These are phyloP conservation scores for Delichon dasypus DNA, from an alignment of 2,797 vertebrate species.

Conservation along the genomic window DNA sequence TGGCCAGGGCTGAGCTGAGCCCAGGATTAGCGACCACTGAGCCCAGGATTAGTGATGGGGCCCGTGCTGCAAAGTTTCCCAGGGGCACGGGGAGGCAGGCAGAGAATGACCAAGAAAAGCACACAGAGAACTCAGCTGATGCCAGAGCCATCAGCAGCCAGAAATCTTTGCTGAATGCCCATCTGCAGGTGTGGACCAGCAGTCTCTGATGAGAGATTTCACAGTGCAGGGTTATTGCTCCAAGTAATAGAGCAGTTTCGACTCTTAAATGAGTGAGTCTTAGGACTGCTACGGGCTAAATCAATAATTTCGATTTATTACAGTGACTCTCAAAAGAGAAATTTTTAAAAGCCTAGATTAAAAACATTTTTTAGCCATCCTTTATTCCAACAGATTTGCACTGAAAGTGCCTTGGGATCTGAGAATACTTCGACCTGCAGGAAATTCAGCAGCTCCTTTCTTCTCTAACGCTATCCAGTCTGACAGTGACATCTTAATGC, in stretches of 20 bases:
- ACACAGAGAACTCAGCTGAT: not conserved
- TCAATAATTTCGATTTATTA: constrained; percentile 63
- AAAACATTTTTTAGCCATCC: constrained; percentile 57
- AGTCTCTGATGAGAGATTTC: constrained; percentile 28
- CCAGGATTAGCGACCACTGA: not conserved
- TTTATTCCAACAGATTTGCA: constrained; percentile 59
- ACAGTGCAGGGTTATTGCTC: not conserved
- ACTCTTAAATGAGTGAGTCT: constrained; percentile 19
- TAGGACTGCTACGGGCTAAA: constrained; percentile 10
- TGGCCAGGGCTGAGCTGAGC: not conserved
- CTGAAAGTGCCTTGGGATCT: constrained; percentile 9
- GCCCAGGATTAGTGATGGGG: not conserved
- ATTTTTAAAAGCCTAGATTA: constrained; percentile 56
- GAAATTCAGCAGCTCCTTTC: constrained; percentile 36
- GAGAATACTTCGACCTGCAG: constrained; percentile 13
- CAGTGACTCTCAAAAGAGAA: constrained; percentile 57
- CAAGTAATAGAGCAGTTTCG: constrained; percentile 12
- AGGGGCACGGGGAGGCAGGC: not conserved
- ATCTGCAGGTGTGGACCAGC: not conserved
- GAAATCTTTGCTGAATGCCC: not conserved
- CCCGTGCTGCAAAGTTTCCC: not conserved
- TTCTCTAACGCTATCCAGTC: not conserved
- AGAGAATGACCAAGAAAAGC: not conserved
- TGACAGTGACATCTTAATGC: constrained; percentile 62
- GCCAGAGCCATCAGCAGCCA: not conserved